Percentiles rank a stretch among this genome's conserved stretches.
Conservation (phyloP, 2,888 invertebrate species). For the Cephus spinipes region DNA sequence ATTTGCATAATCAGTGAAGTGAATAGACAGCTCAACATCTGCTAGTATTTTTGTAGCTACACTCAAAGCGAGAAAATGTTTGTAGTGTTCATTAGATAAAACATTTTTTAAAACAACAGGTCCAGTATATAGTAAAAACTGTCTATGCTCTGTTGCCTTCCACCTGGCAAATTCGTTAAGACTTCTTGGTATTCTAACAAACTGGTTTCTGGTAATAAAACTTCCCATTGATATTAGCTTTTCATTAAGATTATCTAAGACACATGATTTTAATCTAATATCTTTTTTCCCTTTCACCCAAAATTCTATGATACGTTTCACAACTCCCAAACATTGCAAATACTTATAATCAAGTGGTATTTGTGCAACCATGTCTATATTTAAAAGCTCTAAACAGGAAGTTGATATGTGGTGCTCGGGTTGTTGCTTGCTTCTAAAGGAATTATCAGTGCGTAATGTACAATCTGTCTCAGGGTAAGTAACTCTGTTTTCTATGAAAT, state of each 20-base stretch:
- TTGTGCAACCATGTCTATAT: slow-evolving; percentile 27
- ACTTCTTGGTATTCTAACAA: slow-evolving; percentile 33
- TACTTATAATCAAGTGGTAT: slow-evolving; percentile 23
- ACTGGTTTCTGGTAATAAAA: slow-evolving; percentile 29
- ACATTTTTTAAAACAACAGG: slow-evolving; percentile 30
- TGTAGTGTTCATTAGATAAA: slow-evolving; percentile 25
- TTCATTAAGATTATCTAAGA: no score
- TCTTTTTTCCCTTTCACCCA: neutral
- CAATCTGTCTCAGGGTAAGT: slow-evolving; percentile 17
- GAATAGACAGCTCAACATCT: slow-evolving; percentile 9
- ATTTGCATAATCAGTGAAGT: slow-evolving; percentile 27
- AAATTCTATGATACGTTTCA: slow-evolving; percentile 23
- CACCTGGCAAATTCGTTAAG: slow-evolving; percentile 32
- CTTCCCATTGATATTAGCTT: neutral
- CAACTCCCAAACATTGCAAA: slow-evolving; percentile 33
- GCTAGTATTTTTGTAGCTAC: slow-evolving; percentile 36
- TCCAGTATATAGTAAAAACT: slow-evolving; percentile 38
- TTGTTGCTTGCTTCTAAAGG: slow-evolving; percentile 23
- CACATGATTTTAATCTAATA: neutral
- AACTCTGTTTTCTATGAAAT: slow-evolving; percentile 19
- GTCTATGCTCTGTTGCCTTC: slow-evolving; percentile 37
- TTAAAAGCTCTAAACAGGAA: slow-evolving; percentile 24
- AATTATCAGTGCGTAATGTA: slow-evolving; percentile 22
- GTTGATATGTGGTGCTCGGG: slow-evolving; percentile 27
- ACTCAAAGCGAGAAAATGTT: slow-evolving; percentile 34